phyloP scores from a whole-genome alignment of 1,140 invertebrate genomes.

The Saxidomus purpurata region DNA sequence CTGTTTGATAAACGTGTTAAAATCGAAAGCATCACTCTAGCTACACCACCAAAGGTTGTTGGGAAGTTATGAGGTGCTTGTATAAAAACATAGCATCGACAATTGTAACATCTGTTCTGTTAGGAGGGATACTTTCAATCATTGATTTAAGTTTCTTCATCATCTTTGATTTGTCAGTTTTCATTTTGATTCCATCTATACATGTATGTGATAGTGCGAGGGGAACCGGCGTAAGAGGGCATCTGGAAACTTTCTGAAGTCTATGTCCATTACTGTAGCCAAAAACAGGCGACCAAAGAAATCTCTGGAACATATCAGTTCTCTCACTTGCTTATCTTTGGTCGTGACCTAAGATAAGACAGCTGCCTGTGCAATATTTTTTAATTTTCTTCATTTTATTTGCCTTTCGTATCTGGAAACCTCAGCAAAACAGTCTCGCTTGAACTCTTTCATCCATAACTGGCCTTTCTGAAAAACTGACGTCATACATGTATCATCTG shows the following conservation, averaged over 20 bases:
- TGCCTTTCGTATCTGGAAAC: neutral
- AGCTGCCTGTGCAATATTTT: neutral
- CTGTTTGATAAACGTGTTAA: neutral
- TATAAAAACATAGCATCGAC: conserved; percentile 45
- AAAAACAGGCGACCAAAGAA: conserved; percentile 37
- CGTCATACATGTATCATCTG: neutral
- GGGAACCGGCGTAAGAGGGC: conserved; percentile 26
- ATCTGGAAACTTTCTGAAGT: conserved; percentile 19
- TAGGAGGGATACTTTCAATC: neutral
- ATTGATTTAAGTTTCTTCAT: neutral
- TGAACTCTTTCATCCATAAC: conserved; percentile 18
- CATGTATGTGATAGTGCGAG: conserved; percentile 6
- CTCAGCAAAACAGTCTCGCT: conserved; percentile 1
- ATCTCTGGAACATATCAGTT: conserved; percentile 40
- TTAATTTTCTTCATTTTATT: neutral
- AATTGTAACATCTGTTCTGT: conserved; percentile 23
- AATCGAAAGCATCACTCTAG: neutral
- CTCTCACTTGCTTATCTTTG: neutral
- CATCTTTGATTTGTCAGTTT: conserved; percentile 35
- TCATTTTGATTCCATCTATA: conserved; percentile 22
- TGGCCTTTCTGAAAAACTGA: neutral
- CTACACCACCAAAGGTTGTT: conserved; percentile 4
- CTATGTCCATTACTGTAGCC: conserved; percentile 27
- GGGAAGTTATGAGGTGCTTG: conserved; percentile 20
- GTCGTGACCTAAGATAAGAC: neutral